Evolutionary conservation across 1,140 invertebrate species (phyloP).

Genomic region (Solen grandis): DNA sequence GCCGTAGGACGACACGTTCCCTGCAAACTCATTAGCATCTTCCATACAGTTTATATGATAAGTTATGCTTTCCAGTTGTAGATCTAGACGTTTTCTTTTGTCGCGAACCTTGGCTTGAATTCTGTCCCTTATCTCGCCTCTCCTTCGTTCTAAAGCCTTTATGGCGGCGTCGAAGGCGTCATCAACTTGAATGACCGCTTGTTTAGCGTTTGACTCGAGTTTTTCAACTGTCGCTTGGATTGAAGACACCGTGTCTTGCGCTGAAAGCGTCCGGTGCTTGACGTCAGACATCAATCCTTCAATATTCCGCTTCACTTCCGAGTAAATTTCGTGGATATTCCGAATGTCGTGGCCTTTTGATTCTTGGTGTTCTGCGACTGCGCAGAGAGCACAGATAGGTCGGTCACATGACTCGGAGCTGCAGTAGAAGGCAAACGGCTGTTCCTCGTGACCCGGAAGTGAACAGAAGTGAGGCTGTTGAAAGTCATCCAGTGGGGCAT

Average conservation of each 20-base stretch:
- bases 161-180: slow-evolving; percentile 33
- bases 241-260: slow-evolving; percentile 29
- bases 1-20: slow-evolving; percentile 38
- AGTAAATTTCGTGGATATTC: slow-evolving; percentile 44
- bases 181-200: slow-evolving; percentile 29
- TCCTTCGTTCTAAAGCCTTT: slow-evolving; percentile 45
- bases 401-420: slow-evolving; percentile 19
- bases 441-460: slow-evolving; percentile 41
- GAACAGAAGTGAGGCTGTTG: slow-evolving; percentile 34
- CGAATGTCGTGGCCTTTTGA: slow-evolving; percentile 50
- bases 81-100: slow-evolving; percentile 49
- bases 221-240: slow-evolving; percentile 38
- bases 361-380: slow-evolving; percentile 41
- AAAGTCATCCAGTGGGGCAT: slow-evolving; percentile 47
- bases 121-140: slow-evolving; percentile 44
- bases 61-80: slow-evolving; percentile 42
- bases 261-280: slow-evolving; percentile 50
- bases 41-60: slow-evolving; percentile 53
- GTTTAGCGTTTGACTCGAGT: slow-evolving; percentile 13
- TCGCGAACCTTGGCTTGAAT: slow-evolving; percentile 27
- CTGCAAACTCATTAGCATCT: slow-evolving; percentile 45
- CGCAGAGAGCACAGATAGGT: slow-evolving; percentile 48
- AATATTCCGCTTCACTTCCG: slow-evolving; percentile 23
- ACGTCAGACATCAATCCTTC: slow-evolving; percentile 53
- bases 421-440: slow-evolving; percentile 46